Conservation (phyloP, 2,888 invertebrate genomes). For the Ctena decussata region DNA sequence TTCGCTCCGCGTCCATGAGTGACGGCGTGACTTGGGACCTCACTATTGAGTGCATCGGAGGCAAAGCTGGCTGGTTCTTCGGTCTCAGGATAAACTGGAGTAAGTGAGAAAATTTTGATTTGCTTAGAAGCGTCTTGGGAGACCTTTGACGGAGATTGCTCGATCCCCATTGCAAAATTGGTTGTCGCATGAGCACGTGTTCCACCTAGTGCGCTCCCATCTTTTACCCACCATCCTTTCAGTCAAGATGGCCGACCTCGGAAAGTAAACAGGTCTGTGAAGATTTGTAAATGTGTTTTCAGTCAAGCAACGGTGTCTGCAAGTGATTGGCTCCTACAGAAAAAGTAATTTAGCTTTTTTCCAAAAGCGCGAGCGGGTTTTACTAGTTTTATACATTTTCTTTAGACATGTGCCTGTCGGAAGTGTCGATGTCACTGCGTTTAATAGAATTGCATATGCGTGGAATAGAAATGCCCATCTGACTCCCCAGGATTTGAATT, state of each 20-base stretch:
- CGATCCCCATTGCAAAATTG: neutral
- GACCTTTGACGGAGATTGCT: neutral
- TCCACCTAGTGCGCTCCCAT: neutral
- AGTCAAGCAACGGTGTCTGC: too few relatives aligned
- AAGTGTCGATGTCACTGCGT: too few relatives aligned
- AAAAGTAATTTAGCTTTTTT: too few relatives aligned
- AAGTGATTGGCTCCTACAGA: too few relatives aligned
- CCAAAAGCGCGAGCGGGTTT: too few relatives aligned
- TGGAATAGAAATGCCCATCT: neutral
- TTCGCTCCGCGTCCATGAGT: neutral
- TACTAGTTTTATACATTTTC: too few relatives aligned
- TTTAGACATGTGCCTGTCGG: too few relatives aligned
- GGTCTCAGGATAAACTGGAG: neutral
- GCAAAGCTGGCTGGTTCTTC: neutral
- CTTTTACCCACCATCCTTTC: neutral
- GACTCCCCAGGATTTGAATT: neutral
- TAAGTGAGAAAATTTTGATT: neutral
- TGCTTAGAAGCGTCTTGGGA: neutral
- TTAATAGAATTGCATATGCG: neutral
- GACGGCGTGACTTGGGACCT: neutral
- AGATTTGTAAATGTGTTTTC: too few relatives aligned
- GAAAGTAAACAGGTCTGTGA: too few relatives aligned
- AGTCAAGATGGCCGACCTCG: neutral
- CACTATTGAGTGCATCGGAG: neutral
- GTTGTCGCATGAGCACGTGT: neutral